phyloP scores from a whole-genome alignment of 23 tunicate species.

The Aplidium turbinatum region DNA sequence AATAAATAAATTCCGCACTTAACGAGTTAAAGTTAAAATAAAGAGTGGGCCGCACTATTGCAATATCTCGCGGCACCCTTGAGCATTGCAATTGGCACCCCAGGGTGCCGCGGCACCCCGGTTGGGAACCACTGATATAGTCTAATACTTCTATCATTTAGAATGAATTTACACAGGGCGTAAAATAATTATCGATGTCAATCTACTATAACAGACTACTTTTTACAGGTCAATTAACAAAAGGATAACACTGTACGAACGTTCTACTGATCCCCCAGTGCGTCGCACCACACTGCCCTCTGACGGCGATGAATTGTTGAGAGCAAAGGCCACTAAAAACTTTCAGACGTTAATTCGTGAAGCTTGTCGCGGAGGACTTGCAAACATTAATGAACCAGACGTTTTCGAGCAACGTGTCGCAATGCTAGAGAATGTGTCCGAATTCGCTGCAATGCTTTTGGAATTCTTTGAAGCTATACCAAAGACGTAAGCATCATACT shows the following conservation, averaged over 20 bases:
- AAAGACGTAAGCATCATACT: slow-evolving; percentile 24
- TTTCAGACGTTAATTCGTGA: slow-evolving; percentile 39
- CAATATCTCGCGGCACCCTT: too few relatives aligned
- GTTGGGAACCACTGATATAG: too few relatives aligned
- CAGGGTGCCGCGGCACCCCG: too few relatives aligned
- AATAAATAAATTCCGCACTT: too few relatives aligned
- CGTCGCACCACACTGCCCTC: slow-evolving; percentile 46
- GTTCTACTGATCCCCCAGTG: slow-evolving; percentile 9
- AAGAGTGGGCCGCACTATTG: too few relatives aligned
- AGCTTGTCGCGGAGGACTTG: slow-evolving; percentile 46
- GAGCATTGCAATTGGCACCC: too few relatives aligned
- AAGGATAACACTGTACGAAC: slow-evolving; percentile 22
- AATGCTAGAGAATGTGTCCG: slow-evolving; percentile 34
- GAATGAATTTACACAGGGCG: too few relatives aligned
- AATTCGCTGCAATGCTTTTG: slow-evolving; percentile 39
- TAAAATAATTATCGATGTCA: too few relatives aligned
- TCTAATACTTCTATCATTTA: too few relatives aligned
- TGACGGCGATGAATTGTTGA: slow-evolving; percentile 50
- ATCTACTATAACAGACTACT: too few relatives aligned
- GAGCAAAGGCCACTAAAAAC: slow-evolving; percentile 26
- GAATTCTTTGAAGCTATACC: slow-evolving; percentile 46
- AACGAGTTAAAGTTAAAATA: too few relatives aligned
- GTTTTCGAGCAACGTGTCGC: slow-evolving; percentile 49
- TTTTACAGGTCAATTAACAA: slow-evolving; percentile 51
- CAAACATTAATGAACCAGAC: slow-evolving; percentile 44